phyloP scores from a whole-genome alignment of 2,113 vertebrate genomes.

The Bothrops jararaca region DNA sequence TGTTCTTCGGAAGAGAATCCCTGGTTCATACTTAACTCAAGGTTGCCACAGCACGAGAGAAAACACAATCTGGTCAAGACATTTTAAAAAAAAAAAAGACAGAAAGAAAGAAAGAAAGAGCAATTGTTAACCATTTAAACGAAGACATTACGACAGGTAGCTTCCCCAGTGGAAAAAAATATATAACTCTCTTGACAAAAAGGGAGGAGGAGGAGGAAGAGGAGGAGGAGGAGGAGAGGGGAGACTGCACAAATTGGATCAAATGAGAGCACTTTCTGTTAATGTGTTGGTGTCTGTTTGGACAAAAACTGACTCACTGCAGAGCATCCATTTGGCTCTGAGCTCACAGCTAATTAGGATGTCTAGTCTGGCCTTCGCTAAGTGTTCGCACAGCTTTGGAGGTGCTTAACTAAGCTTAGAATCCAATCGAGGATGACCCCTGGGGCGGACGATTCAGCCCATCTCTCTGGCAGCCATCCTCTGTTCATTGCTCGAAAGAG shows the following conservation, averaged over 20 bases:
- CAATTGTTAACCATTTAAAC: neutral
- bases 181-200: neutral
- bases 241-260: neutral
- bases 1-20: neutral
- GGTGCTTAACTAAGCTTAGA: neutral
- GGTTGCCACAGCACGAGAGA: neutral
- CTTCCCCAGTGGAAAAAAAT: neutral
- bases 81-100: neutral
- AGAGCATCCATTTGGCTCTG: neutral
- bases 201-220: neutral
- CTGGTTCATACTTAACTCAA: neutral
- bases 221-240: neutral
- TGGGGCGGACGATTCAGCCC: neutral
- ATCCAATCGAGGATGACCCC: neutral
- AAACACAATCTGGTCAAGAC: rapidly evolving
- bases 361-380: neutral
- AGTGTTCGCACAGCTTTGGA: neutral
- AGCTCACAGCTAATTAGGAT: neutral
- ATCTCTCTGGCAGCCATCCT: neutral
- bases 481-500: neutral
- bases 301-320: neutral
- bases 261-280: neutral
- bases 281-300: neutral
- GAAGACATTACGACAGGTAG: neutral
- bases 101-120: neutral